Conservation (phyloP, 2,113 vertebrate species). For the Phainopepla nitens region DNA sequence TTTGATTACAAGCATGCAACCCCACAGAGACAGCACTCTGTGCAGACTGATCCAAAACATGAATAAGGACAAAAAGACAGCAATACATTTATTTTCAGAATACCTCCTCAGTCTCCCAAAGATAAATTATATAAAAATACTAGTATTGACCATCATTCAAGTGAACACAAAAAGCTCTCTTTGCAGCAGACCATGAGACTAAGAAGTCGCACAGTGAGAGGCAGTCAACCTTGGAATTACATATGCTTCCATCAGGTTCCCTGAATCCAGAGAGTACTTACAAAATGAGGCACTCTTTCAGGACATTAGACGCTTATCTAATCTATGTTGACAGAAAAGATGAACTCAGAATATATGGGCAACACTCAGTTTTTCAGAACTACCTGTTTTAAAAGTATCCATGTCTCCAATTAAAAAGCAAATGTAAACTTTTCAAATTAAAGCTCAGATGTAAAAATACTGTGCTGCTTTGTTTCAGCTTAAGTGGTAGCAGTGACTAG, state of each 20-base stretch:
- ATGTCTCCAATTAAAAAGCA: background rate
- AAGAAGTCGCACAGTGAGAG: background rate
- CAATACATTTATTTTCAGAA: background rate
- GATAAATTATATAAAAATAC: background rate
- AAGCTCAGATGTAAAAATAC: background rate
- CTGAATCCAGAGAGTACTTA: background rate
- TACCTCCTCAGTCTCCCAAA: background rate
- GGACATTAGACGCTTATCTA: background rate
- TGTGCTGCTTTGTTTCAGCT: background rate
- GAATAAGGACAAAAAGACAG: background rate
- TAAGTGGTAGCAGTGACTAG: background rate
- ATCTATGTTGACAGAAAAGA: fast-evolving
- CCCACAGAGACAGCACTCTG: background rate
- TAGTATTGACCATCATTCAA: background rate
- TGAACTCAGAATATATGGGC: background rate
- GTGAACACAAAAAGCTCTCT: background rate
- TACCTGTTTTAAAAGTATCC: background rate
- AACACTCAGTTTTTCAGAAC: background rate
- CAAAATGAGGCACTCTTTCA: background rate
- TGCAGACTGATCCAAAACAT: background rate
- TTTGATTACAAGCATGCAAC: background rate
- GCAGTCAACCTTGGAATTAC: background rate
- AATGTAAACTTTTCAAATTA: background rate
- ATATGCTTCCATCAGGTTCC: background rate
- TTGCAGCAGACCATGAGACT: background rate